Evolutionary conservation across 2,797 vertebrate genomes (phyloP).

Genomic region (Etheostoma perlongum): DNA sequence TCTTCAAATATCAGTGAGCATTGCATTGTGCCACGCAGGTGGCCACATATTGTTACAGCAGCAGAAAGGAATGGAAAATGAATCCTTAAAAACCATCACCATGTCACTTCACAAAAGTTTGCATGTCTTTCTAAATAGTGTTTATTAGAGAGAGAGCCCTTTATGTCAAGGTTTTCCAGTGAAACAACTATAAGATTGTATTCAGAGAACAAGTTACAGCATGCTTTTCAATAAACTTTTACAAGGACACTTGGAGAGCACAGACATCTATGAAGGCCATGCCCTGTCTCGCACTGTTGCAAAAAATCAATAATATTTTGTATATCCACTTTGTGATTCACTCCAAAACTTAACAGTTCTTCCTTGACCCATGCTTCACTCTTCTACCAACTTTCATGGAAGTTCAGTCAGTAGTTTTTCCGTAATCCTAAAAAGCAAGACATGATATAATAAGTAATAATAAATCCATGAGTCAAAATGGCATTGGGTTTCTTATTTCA

Average conservation of each 20-base stretch:
- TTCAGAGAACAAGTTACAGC: neutral
- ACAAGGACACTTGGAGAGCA: too few species aligned
- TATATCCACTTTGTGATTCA: too few species aligned
- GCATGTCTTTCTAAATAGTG: neutral
- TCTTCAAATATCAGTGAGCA: neutral
- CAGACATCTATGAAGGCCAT: too few species aligned
- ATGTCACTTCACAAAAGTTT: neutral
- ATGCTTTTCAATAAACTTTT: neutral
- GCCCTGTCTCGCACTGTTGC: too few species aligned
- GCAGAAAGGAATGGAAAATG: neutral
- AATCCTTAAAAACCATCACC: neutral
- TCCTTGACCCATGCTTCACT: too few species aligned
- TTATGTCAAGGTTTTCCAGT: neutral
- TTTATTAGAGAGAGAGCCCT: neutral
- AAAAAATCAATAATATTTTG: too few species aligned
- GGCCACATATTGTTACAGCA: neutral
- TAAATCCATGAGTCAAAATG: neutral
- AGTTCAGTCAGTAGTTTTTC: too few species aligned
- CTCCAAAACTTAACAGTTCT: too few species aligned
- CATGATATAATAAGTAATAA: neutral
- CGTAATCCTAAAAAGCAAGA: too few species aligned
- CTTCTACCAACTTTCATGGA: too few species aligned
- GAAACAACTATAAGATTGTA: neutral
- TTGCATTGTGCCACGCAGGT: neutral
- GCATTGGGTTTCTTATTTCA: conserved; percentile 1